A percentile compares a stretch with the other conserved stretches of the same genome.
Conservation (phyloP, 2,797 vertebrate genomes). For the Crocodylus rhombifer region DNA sequence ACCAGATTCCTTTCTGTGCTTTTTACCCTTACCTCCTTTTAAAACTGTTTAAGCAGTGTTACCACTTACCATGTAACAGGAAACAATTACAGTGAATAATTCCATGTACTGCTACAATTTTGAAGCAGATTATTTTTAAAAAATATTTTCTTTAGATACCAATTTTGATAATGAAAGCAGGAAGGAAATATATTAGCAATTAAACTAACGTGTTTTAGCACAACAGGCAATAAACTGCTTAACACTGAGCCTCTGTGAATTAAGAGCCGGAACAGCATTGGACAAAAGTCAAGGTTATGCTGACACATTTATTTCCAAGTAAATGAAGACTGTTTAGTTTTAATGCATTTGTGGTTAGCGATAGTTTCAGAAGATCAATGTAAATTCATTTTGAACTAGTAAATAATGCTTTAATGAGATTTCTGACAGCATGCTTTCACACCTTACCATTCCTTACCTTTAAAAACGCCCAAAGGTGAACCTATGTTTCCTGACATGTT, state of each 20-base stretch:
- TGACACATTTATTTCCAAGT: constrained; percentile 86
- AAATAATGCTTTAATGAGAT: constrained; percentile 84
- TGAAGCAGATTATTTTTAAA: constrained; percentile 71
- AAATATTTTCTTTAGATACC: constrained; percentile 75
- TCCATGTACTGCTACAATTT: constrained; percentile 42
- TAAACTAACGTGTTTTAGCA: constrained; percentile 79
- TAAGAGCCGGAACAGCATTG: constrained; percentile 82
- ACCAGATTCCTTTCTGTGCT: not conserved
- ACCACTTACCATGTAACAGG: constrained; percentile 55
- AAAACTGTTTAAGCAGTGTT: constrained; percentile 27
- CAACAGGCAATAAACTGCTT: constrained; percentile 85
- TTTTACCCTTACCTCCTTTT: constrained; percentile 15
- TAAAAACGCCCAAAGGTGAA: constrained; percentile 73
- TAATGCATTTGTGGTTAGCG: constrained; percentile 87
- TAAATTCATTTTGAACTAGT: constrained; percentile 83
- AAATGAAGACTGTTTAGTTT: constrained; percentile 86
- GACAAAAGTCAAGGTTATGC: constrained; percentile 83
- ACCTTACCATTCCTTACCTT: constrained; percentile 79
- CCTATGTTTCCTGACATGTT: constrained; percentile 52
- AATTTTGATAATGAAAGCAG: constrained; percentile 76
- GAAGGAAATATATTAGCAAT: constrained; percentile 80
- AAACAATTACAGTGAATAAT: constrained; percentile 56
- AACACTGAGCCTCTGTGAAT: constrained; percentile 80
- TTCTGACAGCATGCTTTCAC: constrained; percentile 80
- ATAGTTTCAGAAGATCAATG: constrained; percentile 86